A percentile compares a stretch with the other conserved stretches of the same genome.
Evolutionary conservation across 2,113 vertebrate genomes (phyloP).

Genomic region (Indicator maculatus): DNA sequence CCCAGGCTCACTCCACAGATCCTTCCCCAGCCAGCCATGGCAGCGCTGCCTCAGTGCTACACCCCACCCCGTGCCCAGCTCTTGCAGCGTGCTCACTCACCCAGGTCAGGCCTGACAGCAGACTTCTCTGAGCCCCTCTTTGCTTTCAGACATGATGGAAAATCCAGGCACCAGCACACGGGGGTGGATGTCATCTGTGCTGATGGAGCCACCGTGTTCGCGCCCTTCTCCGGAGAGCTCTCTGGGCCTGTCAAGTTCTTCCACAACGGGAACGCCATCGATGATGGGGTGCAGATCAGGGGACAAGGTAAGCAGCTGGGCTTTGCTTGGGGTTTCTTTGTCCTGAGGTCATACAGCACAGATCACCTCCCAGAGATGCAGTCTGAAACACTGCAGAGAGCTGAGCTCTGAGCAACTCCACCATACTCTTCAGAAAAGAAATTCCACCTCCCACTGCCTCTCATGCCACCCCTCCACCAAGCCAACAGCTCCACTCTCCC

Average conservation of each 20-base stretch:
- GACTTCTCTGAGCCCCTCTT: accelerated
- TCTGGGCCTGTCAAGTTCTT: constrained; percentile 69
- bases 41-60: neutral
- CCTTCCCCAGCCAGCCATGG: no score
- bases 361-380: neutral
- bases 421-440: neutral
- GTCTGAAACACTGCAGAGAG: neutral
- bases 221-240: constrained; percentile 79
- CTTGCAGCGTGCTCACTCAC: accelerated
- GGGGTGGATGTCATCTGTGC: constrained; percentile 79
- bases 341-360: neutral
- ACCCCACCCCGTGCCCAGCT: neutral
- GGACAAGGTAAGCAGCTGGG: constrained; percentile 65
- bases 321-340: neutral
- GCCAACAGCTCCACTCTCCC: neutral
- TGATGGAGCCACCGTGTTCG: constrained; percentile 73
- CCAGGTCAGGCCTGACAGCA: neutral
- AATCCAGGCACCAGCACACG: neutral
- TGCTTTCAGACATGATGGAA: neutral
- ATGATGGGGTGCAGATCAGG: constrained; percentile 74
- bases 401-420: neutral
- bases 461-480: neutral
- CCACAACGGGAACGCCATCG: constrained; percentile 70
- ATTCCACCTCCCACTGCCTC: neutral
- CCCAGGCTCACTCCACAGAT: neutral